Conservation (phyloP, 2,113 vertebrate genomes). For the Neoarius graeffei region DNA sequence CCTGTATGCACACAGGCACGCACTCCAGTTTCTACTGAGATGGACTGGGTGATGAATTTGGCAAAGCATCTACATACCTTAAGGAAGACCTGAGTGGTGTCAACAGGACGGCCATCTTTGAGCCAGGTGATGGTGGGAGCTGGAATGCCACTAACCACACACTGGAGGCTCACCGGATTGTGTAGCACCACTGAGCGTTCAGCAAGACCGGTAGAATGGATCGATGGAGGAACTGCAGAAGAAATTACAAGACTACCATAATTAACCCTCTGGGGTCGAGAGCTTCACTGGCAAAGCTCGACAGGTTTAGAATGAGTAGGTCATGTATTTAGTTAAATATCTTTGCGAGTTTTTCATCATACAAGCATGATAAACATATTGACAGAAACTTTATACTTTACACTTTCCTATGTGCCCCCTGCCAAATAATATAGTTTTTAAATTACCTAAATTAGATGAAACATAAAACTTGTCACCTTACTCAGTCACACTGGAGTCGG, state of each 20-base stretch:
- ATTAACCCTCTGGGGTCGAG: too few species aligned
- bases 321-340: too few species aligned
- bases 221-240: slow-evolving; percentile 85
- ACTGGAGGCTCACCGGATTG: slow-evolving; percentile 81
- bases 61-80: slow-evolving; percentile 70
- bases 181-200: slow-evolving; percentile 84
- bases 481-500: too few species aligned
- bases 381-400: too few species aligned
- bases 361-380: too few species aligned
- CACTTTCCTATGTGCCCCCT: too few species aligned
- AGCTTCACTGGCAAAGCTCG: too few species aligned
- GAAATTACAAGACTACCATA: neutral
- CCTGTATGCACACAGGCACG: neutral
- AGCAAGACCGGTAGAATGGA: slow-evolving; percentile 77
- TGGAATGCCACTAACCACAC: slow-evolving; percentile 87
- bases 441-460: too few species aligned
- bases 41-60: slow-evolving; percentile 34
- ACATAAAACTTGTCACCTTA: too few species aligned
- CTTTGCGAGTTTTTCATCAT: too few species aligned
- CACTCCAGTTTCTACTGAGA: neutral
- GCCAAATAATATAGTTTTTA: too few species aligned
- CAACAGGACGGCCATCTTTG: slow-evolving; percentile 88
- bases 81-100: slow-evolving; percentile 80
- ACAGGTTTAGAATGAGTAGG: too few species aligned
- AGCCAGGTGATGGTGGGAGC: slow-evolving; percentile 90